phyloP scores from a whole-genome alignment of 1,140 invertebrate genomes.

The Batillaria attramentaria region DNA sequence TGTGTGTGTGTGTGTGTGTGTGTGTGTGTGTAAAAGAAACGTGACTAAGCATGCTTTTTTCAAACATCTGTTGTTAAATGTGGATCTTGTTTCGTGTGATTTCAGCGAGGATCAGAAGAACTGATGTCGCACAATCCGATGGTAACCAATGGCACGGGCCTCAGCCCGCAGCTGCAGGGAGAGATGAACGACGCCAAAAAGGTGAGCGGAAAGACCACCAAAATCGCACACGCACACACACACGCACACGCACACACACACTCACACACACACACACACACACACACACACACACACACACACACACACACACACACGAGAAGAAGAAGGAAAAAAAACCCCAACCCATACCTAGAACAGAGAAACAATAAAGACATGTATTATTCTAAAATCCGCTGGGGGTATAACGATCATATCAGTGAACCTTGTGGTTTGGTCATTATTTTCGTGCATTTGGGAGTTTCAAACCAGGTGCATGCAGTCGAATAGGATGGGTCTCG shows the following conservation, averaged over 20 bases:
- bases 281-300: background rate
- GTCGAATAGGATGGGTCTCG: no score
- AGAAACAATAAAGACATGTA: no score
- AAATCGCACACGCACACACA: background rate
- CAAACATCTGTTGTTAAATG: no score
- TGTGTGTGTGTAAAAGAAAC: no score
- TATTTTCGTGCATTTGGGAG: no score
- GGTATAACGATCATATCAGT: no score
- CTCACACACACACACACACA: background rate
- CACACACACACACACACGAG: background rate
- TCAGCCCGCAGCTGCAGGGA: constrained; percentile 83
- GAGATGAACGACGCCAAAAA: constrained; percentile 96
- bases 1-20: no score
- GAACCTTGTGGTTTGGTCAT: background rate
- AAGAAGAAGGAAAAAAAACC: background rate
- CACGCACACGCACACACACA: background rate
- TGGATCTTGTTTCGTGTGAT: constrained; percentile 70
- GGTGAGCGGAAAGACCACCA: constrained; percentile 75
- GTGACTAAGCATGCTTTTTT: no score
- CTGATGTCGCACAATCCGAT: constrained; percentile 92
- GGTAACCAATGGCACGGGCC: constrained; percentile 92
- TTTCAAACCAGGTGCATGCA: no score
- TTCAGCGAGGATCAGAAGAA: constrained; percentile 96
- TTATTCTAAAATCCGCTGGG: background rate
- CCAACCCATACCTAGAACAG: no score